Evolutionary conservation across 92 coral and sea anemone species (phyloP), one percentile per base, ranked within the genome.

Genomic region (Isaurus tuberculatus): DNA sequence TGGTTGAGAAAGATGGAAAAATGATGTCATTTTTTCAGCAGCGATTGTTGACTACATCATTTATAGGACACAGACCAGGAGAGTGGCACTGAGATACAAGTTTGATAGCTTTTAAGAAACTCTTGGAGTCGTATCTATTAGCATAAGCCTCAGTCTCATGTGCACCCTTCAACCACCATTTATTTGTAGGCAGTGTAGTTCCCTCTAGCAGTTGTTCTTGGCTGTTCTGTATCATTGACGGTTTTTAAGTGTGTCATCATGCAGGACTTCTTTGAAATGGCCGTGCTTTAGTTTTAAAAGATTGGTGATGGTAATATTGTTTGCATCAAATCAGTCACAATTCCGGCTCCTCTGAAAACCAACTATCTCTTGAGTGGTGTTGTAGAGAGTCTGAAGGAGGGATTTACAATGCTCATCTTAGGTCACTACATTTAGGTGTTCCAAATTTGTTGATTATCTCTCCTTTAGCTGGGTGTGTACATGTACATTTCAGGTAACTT

Each of bases 271-370:
- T 57, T 57, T 26, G 65, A 57, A 57, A 57, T 27, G 27, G 65
- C n/a, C 29, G n/a, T 10, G 65, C 65, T 57, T 57, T 57, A 17
- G 29, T 36, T 57, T 57, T 57, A 57, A 27, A 2, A 57, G 10
- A 27, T 57, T 57, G 65, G 65, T 57, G 65, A 57, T n/a, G 65
- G 27, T 57, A 23, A 23, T 57, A 23, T 57, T 57, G 65, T 57
- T 17, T 5, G 17, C 29, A 57, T 57, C 26, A 57, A 57, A 57
- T 9, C 65, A 57, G 6, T 57, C 65, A 57, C 27, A 9, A 23
- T 57, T 26, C 65, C n/a, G 26, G 27, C 65, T 57, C 65, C n/a
- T 57, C 26, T 57, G 27, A 57, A 57, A 57, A 17, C 65, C 65
- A 57, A 10, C 65, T 57, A 27, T 57, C 27, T 57, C 27, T 57